Evolutionary conservation across 23 tunicate genomes (phyloP), one percentile per base, ranked within the genome.

Genomic region (Trididemnum nubilum): DNA sequence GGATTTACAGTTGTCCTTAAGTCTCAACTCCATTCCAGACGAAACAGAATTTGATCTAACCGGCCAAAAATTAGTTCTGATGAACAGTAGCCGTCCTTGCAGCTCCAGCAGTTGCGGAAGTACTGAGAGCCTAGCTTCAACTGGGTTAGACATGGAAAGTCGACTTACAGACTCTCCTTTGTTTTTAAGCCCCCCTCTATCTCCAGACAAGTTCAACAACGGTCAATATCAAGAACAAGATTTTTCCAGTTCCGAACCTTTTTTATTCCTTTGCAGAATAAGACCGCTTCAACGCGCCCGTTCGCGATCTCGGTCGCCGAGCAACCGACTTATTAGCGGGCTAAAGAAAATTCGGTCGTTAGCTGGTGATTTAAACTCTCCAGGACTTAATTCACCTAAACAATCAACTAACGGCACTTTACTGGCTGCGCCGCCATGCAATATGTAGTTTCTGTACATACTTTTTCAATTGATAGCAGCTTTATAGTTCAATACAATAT

Each of bases 201-300:
- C 67, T 21, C 67, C 67, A 4, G 5, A n/a, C 25, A 4, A 12
- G 29, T 4, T 12, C 29, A 4, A 21, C n/a, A 5, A 4, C 29
- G 26, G n/a, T 21, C 29, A 33, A 29, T 40, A 78, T 49, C 80
- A 67, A 32, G 86, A 80, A 25, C 89, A 85, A 27, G 85, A 85
- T n/a, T 91, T 81, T 40, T 52, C 85, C 4, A 80, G 73, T 51
- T 85, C 97, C 19, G 97, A 85, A 34, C 97, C 97, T 25, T 91
- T 91, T 51, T 36, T 86, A 30, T 82, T 79, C 49, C 83, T 91
- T 49, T 91, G 97, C 63, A 87, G 97, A 12, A 82, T 79, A 22
- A 85, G 87, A 18, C 66, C 69, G 72, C 50, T 50, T 21, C 27
- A 82, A 33, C 83, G 90, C n/a, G 58, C 86, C 2, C 38, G 89